phyloP scores from a whole-genome alignment of 2,888 invertebrate genomes.

The Neelides folsomi region DNA sequence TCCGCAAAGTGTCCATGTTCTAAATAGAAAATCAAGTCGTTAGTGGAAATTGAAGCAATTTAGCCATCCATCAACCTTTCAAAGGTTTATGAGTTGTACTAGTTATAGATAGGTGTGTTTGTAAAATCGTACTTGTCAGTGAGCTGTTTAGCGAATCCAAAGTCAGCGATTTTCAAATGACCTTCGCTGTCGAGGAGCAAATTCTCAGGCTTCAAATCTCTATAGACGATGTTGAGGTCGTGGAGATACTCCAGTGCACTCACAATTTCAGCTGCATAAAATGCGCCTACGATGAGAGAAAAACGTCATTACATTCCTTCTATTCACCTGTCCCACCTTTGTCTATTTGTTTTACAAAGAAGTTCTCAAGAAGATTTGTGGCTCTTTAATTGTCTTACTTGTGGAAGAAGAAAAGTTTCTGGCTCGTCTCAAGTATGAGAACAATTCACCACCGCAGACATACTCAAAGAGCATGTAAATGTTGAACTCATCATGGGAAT shows the following conservation, averaged over 20 bases:
- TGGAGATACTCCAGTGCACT: slow-evolving; percentile 88
- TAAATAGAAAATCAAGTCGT: slow-evolving; percentile 33
- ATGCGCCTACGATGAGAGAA: slow-evolving; percentile 50
- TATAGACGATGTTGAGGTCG: slow-evolving; percentile 69
- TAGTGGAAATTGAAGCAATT: background rate
- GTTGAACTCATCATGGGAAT: slow-evolving; percentile 74
- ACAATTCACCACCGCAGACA: slow-evolving; percentile 91
- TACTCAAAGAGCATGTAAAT: slow-evolving; percentile 97
- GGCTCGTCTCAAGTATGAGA: slow-evolving; percentile 84
- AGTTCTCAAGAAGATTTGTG: background rate
- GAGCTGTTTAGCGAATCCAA: slow-evolving; percentile 91
- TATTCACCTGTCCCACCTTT: too few species aligned
- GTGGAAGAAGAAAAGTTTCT: slow-evolving; percentile 66
- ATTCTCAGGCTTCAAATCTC: slow-evolving; percentile 68
- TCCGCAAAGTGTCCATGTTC: slow-evolving; percentile 92
- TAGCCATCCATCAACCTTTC: background rate
- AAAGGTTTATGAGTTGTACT: background rate
- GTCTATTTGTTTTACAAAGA: background rate
- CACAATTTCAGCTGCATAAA: slow-evolving; percentile 88
- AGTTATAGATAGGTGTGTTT: background rate
- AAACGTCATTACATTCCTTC: too few species aligned
- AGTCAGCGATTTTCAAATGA: slow-evolving; percentile 93
- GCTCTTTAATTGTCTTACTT: slow-evolving; percentile 39
- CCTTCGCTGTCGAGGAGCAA: slow-evolving; percentile 80
- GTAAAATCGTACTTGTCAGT: slow-evolving; percentile 52